Conservation (phyloP, 2,888 invertebrate genomes). For the Tortricodes alternella region DNA sequence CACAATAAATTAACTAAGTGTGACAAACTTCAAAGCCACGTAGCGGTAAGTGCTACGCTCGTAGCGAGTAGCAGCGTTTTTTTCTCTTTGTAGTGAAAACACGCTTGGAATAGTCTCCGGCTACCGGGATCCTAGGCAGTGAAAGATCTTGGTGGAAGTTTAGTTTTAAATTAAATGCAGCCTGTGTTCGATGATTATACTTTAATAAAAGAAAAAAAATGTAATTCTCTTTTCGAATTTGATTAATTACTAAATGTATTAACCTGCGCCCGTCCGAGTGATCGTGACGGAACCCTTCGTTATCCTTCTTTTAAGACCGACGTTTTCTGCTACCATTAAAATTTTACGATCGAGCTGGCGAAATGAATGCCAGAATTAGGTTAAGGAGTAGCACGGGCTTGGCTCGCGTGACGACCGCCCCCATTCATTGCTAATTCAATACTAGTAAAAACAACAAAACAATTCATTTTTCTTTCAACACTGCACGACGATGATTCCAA, state of each 20-base stretch:
- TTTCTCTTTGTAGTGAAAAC: too few relatives aligned
- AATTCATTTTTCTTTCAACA: conserved; percentile 39
- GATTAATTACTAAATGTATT: conserved; percentile 48
- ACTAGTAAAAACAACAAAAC: conserved; percentile 53
- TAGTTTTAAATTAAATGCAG: too few relatives aligned
- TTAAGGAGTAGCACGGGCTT: conserved; percentile 66
- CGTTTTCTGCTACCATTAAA: conserved; percentile 74
- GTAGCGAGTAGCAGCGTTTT: too few relatives aligned
- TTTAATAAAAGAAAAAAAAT: conserved; percentile 1
- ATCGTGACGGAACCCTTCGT: conserved; percentile 50
- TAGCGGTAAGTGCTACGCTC: too few relatives aligned
- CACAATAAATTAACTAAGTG: too few relatives aligned
- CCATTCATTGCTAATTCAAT: conserved; percentile 56
- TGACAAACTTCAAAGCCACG: too few relatives aligned
- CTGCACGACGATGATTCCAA: conserved; percentile 28
- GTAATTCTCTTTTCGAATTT: conserved; percentile 32
- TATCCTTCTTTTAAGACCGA: conserved; percentile 58
- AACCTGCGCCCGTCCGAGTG: conserved; percentile 44
- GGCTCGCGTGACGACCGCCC: conserved; percentile 62
- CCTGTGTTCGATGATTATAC: too few relatives aligned
- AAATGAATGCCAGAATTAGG: conserved; percentile 79
- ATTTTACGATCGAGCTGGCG: conserved; percentile 77
- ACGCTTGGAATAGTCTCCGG: too few relatives aligned
- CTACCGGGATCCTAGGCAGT: too few relatives aligned
- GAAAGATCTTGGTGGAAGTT: too few relatives aligned